Base-by-base conservation (phyloP, 1,140 invertebrate species). In the Aphelenchoides fujianensis region DNA sequence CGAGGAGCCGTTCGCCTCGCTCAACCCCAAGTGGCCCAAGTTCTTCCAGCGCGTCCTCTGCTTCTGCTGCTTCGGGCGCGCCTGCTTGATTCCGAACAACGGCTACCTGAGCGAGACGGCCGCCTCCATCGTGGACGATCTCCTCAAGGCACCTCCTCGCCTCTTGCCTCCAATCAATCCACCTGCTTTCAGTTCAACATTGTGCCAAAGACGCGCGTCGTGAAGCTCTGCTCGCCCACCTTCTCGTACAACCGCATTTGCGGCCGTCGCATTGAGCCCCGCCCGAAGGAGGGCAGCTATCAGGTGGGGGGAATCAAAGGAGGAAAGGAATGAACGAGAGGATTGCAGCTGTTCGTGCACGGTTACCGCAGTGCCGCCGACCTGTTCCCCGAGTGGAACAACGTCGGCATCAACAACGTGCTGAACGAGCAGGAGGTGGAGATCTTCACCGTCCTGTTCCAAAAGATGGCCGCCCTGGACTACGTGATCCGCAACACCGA, bases 11-110 rank as follows among this genome's bases (percentile, higher is more conserved):
- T 98, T 98, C 85, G 96, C 95, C 12, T 88, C 93, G 78, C 87
- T 98, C 73, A 99, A 99, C 88, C 97, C 97, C 41, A 99, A 99
- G 87, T 99, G 97, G 96, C 98, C 94, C 1, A 99, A 99, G 88
- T 98, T 95, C 93, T 93, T 98, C 90, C 96, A 99, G 87, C 97
- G 97, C 86, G 86, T 97, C 52, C 97, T 95, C 85, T 98, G 96
- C 88, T 96, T 97, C 0, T 98, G 97, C 85, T 98, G 96, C 86
- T 99, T 99, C 88, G 97, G 97, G 0, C 88, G 97, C 31, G 94
- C 92, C 27, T 99, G 97, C 86, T 88, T 99, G 35, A 95, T 98
- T 77, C 95, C 95, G 57, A 99, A 99, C 88, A 95, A 98, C 86
- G 97, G 96, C 32, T 99, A 98, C 86, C 86, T 99, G 2, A 97